phyloP scores from a whole-genome alignment of 2,888 invertebrate species.

The Aspidiotus rigidus region DNA sequence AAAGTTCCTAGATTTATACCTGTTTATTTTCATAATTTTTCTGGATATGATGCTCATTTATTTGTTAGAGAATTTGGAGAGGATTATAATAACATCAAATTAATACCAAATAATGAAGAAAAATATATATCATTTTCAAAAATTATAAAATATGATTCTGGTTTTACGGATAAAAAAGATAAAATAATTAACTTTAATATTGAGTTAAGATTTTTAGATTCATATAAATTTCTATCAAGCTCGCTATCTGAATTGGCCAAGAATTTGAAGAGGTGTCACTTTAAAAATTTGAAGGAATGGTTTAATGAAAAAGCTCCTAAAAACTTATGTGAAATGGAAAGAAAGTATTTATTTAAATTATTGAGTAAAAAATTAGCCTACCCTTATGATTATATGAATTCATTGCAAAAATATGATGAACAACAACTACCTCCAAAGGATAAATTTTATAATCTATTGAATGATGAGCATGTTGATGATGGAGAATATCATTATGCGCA shows the following conservation, averaged over 20 bases:
- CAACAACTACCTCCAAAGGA: conserved; percentile 8
- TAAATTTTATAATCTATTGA: conserved; percentile 21
- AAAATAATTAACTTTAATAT: conserved; percentile 8
- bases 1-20: conserved; percentile 15
- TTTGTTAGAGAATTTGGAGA: conserved; percentile 15
- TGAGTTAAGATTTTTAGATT: conserved; percentile 16
- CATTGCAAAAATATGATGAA: conserved; percentile 9
- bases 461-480: conserved; percentile 19
- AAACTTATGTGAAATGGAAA: conserved; percentile 34
- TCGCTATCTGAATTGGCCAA: conserved; percentile 16
- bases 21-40: conserved; percentile 14
- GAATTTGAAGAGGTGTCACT: conserved; percentile 16
- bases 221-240: conserved; percentile 21
- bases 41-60: conserved; percentile 17
- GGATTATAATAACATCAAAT: conserved; percentile 9
- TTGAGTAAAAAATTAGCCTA: conserved; percentile 12
- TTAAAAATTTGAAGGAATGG: conserved; percentile 19
- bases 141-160: conserved; percentile 8
- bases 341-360: conserved; percentile 17
- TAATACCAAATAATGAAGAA: conserved; percentile 12
- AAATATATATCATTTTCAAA: conserved; percentile 14
- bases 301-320: conserved; percentile 18
- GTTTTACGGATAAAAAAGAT: conserved; percentile 3
- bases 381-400: conserved; percentile 15
- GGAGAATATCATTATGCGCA: conserved; percentile 15